These are phyloP conservation scores for Bambusicola thoracicus DNA, from an alignment of 2,113 vertebrate genomes.

Conservation along the genomic window DNA sequence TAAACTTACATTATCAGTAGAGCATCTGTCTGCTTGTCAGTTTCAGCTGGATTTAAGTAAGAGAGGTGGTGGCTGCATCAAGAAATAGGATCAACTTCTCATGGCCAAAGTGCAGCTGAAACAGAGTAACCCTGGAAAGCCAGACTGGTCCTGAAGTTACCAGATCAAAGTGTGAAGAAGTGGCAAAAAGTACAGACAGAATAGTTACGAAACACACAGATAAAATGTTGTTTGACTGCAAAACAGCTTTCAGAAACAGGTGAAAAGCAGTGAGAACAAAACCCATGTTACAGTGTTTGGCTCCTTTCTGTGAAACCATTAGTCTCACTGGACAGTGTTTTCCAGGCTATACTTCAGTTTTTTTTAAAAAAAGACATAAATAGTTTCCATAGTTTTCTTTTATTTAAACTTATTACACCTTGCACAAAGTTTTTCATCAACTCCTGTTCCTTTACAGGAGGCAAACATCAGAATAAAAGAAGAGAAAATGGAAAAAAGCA, in stretches of 20 bases:
- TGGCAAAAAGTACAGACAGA: neutral
- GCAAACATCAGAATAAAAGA: neutral
- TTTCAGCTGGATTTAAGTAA: neutral
- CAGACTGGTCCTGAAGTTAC: slow-evolving; percentile 27
- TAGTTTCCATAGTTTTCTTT: neutral
- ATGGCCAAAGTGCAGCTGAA: neutral
- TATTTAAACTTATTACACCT: neutral
- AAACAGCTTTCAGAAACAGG: neutral
- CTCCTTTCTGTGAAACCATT: neutral
- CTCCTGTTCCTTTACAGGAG: neutral
- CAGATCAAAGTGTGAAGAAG: slow-evolving; percentile 2
- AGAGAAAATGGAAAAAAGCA: neutral
- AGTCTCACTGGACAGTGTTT: neutral
- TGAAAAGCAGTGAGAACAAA: neutral
- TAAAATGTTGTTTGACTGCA: slow-evolving; percentile 16
- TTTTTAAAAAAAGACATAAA: neutral
- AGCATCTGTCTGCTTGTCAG: neutral
- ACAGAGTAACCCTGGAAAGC: slow-evolving; percentile 8
- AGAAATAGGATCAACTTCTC: neutral
- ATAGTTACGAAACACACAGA: slow-evolving; percentile 6
- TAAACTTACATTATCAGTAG: neutral
- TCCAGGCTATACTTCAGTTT: neutral
- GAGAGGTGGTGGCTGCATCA: neutral
- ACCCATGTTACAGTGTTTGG: neutral
- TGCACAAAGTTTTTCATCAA: neutral